Evolutionary conservation across 2,797 vertebrate genomes (phyloP).

Genomic region (Benthosema pterotum): DNA sequence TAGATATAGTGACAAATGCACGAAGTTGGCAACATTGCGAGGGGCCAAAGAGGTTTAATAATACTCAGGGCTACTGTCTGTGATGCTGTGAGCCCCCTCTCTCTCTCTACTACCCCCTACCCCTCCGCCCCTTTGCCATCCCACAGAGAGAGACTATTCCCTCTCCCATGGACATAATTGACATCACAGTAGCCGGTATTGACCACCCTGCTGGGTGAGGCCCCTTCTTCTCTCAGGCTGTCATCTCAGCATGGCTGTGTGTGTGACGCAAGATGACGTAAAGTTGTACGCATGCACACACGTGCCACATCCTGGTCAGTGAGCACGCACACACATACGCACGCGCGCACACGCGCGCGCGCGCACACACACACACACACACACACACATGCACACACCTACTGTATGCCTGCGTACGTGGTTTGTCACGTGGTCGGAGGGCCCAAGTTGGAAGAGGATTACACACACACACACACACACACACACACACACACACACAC

Average conservation of each 20-base stretch:
- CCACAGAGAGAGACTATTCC: not conserved
- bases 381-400: too few relatives aligned
- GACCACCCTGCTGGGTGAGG: constrained; percentile 12
- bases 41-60: not conserved
- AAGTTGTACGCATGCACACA: constrained; percentile 4
- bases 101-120: too few relatives aligned
- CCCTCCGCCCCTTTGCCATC: not conserved
- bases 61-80: not conserved
- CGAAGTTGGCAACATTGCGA: too few relatives aligned
- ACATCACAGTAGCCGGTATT: constrained; percentile 16
- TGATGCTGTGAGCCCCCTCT: constrained; percentile 6
- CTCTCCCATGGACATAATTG: constrained; percentile 13
- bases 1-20: too few relatives aligned
- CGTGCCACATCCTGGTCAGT: not conserved
- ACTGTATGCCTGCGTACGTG: not conserved
- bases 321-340: constrained; percentile 18
- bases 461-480: constrained; percentile 42
- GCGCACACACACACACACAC: constrained; percentile 13
- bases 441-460: constrained; percentile 39
- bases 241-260: constrained; percentile 9
- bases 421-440: constrained; percentile 33
- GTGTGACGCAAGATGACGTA: constrained; percentile 23
- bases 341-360: constrained; percentile 17
- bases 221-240: constrained; percentile 10
- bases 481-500: constrained; percentile 18